Percentiles rank a stretch among this genome's conserved stretches.
phyloP scores from a whole-genome alignment of 1,140 invertebrate species.

The Calliphora vicina region DNA sequence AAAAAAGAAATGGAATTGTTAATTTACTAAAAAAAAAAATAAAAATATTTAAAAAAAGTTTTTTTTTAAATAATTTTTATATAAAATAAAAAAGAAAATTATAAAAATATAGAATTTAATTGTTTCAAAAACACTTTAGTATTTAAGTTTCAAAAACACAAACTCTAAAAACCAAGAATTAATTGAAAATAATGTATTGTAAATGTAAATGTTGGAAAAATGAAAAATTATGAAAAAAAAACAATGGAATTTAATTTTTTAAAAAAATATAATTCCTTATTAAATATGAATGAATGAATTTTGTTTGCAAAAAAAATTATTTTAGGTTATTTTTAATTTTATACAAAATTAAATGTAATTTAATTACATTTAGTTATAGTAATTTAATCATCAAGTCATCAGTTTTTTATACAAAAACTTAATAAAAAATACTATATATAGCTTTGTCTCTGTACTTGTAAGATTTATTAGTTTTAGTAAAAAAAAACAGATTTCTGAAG shows the following conservation, averaged over 20 bases:
- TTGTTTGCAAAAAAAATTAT: neutral
- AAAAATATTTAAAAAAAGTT: neutral
- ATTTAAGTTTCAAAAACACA: conserved; percentile 19
- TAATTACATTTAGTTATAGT: neutral
- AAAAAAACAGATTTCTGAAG: too few relatives aligned
- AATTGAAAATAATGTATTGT: neutral
- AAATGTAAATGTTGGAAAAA: neutral
- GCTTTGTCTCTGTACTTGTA: too few relatives aligned
- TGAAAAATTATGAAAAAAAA: neutral
- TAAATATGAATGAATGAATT: neutral
- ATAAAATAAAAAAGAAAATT: neutral
- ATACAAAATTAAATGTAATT: neutral
- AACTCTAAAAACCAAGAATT: neutral
- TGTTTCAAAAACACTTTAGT: conserved; percentile 33
- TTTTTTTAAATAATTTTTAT: neutral
- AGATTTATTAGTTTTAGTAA: too few relatives aligned
- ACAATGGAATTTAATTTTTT: neutral
- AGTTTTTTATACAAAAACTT: neutral
- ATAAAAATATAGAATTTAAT: conserved; percentile 25
- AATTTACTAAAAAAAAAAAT: neutral
- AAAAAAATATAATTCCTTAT: neutral
- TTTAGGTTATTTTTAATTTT: neutral
- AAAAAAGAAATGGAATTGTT: too few relatives aligned
- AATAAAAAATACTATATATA: too few relatives aligned
- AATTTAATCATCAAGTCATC: neutral